Evolutionary conservation across 1,140 invertebrate genomes (phyloP), one percentile per base, ranked within the genome.

Genomic region (Drosophila rhopaloa): DNA sequence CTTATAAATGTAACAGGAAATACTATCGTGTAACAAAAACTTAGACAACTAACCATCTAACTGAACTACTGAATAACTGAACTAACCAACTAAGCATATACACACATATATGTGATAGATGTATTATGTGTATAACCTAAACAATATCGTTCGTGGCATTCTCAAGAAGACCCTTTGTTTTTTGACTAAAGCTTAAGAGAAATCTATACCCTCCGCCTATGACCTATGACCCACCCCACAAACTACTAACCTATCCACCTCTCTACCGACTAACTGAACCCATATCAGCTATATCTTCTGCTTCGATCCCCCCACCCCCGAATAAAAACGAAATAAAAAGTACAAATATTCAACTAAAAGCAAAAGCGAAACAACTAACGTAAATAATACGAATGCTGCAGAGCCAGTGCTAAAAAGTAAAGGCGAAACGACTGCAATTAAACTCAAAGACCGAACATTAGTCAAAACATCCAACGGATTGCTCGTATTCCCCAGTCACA

Each of bases 241-340:
- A 53, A 53, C n/a, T 14, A 16, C 50, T 53, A 14, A 19, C n/a
- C 40, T 41, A 54, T 37, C 13, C 24, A 43, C 47, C 29, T 32
- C 29, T 32, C 66, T 16, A 68, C 13, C 35, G 16, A 65, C 54
- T 46, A 47, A 71, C 51, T 47, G 63, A 35, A 68, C 63, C 67
- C 65, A 71, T 72, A 58, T 72, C 68, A 72, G 66, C 68, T 83
- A 79, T 50, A 19, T 79, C 59, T 72, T 84, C 79, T 77, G 84
- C 83, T 83, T 88, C 67, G 71, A 71, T 76, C 85, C 86, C 85
- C 85, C 79, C 85, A 81, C 85, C 85, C 29, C 81, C 85, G 81
- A 91, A 80, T 80, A 73, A 79, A 77, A 73, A 74, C 78, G 75
- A 82, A 91, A 91, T 81, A 91, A 84, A 89, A 90, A 91, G 89